phyloP scores from a whole-genome alignment of 2,113 vertebrate genomes.

The Chascanopsetta lugubris region DNA sequence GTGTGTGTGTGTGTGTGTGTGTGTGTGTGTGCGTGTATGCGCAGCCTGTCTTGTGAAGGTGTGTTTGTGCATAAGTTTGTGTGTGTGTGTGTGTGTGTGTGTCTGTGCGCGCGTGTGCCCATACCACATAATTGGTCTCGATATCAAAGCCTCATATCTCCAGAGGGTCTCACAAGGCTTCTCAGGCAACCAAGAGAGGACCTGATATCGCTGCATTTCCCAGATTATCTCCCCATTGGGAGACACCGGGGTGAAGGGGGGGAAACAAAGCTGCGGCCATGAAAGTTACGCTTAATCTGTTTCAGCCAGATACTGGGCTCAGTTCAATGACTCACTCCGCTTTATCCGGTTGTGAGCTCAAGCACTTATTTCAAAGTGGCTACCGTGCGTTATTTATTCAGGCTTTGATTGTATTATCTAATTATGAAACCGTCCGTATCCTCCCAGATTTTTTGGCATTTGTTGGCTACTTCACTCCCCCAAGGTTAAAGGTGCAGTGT shows the following conservation, averaged over 20 bases:
- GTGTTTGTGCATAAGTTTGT: not conserved
- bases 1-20: slow-evolving; percentile 6
- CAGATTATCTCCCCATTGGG: slow-evolving; percentile 76
- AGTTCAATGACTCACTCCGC: slow-evolving; percentile 53
- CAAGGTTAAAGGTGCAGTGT: too few relatives aligned
- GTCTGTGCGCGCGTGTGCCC: slow-evolving; percentile 37
- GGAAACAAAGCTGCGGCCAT: slow-evolving; percentile 68
- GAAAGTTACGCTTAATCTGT: slow-evolving; percentile 72
- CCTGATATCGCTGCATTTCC: slow-evolving; percentile 73
- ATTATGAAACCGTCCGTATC: not conserved
- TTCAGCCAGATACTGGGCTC: slow-evolving; percentile 58
- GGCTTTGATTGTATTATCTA: not conserved
- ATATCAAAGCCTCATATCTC: slow-evolving; percentile 82
- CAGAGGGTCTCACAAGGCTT: slow-evolving; percentile 76
- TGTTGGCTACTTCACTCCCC: not conserved
- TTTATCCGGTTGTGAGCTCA: slow-evolving; percentile 51
- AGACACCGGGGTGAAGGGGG: slow-evolving; percentile 66
- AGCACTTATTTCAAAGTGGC: slow-evolving; percentile 41
- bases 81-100: not conserved
- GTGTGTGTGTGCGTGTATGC: slow-evolving; percentile 22
- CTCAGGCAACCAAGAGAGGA: slow-evolving; percentile 75
- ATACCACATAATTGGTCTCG: slow-evolving; percentile 78
- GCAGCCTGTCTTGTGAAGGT: slow-evolving; percentile 1
- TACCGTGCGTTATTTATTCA: slow-evolving; percentile 22
- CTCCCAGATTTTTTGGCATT: not conserved